Evolutionary conservation across 1,140 invertebrate species (phyloP).

Genomic region (Cataglyphis hispanica): DNA sequence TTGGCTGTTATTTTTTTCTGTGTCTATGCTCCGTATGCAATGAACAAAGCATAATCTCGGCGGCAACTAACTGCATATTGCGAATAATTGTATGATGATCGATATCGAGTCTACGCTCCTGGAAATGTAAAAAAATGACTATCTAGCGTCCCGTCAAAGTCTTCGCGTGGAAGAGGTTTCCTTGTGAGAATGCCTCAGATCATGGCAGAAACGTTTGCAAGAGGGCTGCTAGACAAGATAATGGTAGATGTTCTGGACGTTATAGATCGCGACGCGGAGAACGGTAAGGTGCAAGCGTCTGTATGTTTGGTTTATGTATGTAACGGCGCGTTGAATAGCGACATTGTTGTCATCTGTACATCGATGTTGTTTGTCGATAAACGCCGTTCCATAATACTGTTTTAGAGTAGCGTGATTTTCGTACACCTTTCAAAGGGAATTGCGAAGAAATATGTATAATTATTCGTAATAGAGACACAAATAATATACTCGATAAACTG

Average conservation of each 20-base stretch:
- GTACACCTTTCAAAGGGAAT: neutral
- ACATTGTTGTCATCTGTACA: neutral
- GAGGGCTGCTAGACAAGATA: constrained; percentile 72
- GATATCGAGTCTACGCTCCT: constrained; percentile 7
- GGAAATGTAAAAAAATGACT: constrained; percentile 47
- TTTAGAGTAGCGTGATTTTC: neutral
- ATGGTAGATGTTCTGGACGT: constrained; percentile 70
- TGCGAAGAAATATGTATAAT: neutral
- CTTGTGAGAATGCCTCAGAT: constrained; percentile 65
- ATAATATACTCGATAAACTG: constrained; percentile 16
- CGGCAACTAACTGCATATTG: neutral
- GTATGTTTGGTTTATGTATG: constrained; percentile 2
- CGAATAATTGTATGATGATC: constrained; percentile 18
- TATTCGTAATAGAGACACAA: neutral
- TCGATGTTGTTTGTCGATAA: constrained; percentile 27
- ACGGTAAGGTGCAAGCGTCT: constrained; percentile 60
- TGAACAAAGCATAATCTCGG: constrained; percentile 9
- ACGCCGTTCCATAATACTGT: neutral
- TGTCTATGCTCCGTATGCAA: neutral
- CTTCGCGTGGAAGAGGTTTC: constrained; percentile 43
- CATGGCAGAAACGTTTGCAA: constrained; percentile 73
- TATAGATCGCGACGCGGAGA: constrained; percentile 48
- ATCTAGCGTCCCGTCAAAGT: constrained; percentile 32
- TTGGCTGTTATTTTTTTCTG: no score
- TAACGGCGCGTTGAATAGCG: constrained; percentile 41